Evolutionary conservation across 2,888 invertebrate species (phyloP).

Genomic region (Halictus quadricinctus): DNA sequence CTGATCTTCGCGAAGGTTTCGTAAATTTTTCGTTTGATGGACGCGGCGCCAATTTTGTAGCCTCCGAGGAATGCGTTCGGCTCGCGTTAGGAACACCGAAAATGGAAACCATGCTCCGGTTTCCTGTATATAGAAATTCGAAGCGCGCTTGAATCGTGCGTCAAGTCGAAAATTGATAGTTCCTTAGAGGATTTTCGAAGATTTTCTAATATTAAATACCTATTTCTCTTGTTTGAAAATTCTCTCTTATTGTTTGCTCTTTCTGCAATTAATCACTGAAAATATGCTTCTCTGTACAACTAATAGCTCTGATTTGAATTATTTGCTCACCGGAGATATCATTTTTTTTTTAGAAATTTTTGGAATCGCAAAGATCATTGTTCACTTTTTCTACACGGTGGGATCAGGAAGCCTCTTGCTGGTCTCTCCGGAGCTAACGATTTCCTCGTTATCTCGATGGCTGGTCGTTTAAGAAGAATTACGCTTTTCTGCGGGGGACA

Average conservation of each 20-base stretch:
- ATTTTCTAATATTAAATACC: not conserved
- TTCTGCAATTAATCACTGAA: too few species aligned
- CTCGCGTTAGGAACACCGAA: conserved; percentile 57
- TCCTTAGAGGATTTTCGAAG: not conserved
- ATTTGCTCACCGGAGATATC: not conserved
- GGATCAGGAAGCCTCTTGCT: not conserved
- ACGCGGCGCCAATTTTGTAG: conserved; percentile 36
- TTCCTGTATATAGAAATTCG: conserved; percentile 74
- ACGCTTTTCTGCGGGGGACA: not conserved
- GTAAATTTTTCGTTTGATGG: conserved; percentile 18
- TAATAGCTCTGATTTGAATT: not conserved
- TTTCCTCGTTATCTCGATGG: not conserved
- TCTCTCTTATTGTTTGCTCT: too few species aligned
- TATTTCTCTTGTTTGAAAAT: too few species aligned
- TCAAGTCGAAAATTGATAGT: not conserved
- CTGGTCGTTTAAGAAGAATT: not conserved
- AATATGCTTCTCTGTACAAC: too few species aligned
- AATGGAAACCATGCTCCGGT: conserved; percentile 77
- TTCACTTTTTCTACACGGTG: not conserved
- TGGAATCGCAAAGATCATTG: not conserved
- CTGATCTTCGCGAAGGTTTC: conserved; percentile 17
- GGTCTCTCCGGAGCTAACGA: not conserved
- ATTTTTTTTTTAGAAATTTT: not conserved
- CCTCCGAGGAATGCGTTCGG: conserved; percentile 53
- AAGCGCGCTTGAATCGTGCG: conserved; percentile 7